A percentile compares a stretch with the other conserved stretches of the same genome.
These are phyloP conservation scores for Diarsia mendica DNA, from an alignment of 2,888 invertebrate genomes.

Conservation along the genomic window DNA sequence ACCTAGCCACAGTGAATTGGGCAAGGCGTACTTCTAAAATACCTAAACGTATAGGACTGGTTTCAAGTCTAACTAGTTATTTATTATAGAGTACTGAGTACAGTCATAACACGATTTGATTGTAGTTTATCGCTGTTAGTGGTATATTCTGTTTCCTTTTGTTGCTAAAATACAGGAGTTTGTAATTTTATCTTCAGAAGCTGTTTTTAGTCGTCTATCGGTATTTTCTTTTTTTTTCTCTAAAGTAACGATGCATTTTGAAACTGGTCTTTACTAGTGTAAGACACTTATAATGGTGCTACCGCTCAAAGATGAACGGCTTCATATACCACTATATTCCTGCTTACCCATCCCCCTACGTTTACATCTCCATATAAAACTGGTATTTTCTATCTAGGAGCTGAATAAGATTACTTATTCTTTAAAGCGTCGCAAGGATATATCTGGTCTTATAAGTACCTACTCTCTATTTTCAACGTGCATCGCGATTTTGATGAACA, in stretches of 20 bases:
- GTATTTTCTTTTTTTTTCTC: not conserved
- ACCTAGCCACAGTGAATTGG: constrained; percentile 25
- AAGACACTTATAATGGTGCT: too few species aligned
- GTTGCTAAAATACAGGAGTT: not conserved
- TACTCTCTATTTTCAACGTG: not conserved
- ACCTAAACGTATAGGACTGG: constrained; percentile 43
- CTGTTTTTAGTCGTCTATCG: too few species aligned
- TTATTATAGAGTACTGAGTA: constrained; percentile 23
- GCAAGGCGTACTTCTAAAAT: constrained; percentile 42
- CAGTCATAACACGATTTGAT: constrained; percentile 22
- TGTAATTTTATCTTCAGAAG: not conserved
- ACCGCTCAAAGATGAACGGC: not conserved
- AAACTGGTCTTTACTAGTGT: not conserved
- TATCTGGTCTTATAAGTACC: too few species aligned
- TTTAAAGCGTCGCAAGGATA: too few species aligned
- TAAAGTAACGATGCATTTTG: not conserved
- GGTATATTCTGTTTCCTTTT: not conserved
- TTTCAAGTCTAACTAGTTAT: constrained; percentile 29
- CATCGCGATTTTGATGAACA: too few species aligned
- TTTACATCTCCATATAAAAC: not conserved
- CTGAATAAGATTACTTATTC: too few species aligned
- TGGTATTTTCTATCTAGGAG: too few species aligned
- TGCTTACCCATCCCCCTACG: not conserved
- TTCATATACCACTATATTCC: not conserved
- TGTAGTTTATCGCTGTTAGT: constrained; percentile 16